Base-by-base conservation (phyloP, 2,113 vertebrate genomes). In the Glareola pratincola region DNA sequence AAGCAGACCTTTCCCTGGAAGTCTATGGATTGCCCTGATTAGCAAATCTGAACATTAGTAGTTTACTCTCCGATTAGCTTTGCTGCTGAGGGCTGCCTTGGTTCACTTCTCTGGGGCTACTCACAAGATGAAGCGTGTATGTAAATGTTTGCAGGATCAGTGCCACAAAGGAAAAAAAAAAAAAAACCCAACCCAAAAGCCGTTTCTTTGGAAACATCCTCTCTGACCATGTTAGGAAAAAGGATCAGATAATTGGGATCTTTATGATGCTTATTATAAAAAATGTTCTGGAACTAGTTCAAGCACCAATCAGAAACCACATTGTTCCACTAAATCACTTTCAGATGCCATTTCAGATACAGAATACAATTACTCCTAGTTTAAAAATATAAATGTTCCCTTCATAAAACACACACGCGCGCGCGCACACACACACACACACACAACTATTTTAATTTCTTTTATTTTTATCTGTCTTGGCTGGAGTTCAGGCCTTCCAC, bases 281-380 rank as follows among this genome's bases (percentile, higher is more conserved):
- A 98, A 98, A 98, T 98, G 98, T 98, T 98, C 97, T 97, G 98
- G 99, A 98, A 98, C 98, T 97, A 98, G 98, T 98, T 98, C 98
- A 98, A 98, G 98, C 98, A 98, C 98, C 98, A 98, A 99, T 98
- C 98, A 99, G 98, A 98, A 99, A 98, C 98, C 98, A 98, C 98
- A 99, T 98, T 99, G 99, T 99, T 99, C 98, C 97, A 96, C 96
- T 97, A 99, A 99, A 99, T 99, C 98, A 98, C 98, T 99, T 99
- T 99, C 99, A 99, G 99, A 99, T 99, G 99, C 98, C 97, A 97
- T 98, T 98, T 98, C 96, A 98, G 97, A 98, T 98, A 98, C 97
- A 98, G 97, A 98, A 98, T 97, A 97, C 98, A 99, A 99, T 99
- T 99, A 98, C 99, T 99, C 98, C 98, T 98, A 98, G 97, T 98